Evolutionary conservation across 2,888 invertebrate genomes (phyloP), one percentile per base, ranked within the genome.

Genomic region (Emmelina monodactyla): DNA sequence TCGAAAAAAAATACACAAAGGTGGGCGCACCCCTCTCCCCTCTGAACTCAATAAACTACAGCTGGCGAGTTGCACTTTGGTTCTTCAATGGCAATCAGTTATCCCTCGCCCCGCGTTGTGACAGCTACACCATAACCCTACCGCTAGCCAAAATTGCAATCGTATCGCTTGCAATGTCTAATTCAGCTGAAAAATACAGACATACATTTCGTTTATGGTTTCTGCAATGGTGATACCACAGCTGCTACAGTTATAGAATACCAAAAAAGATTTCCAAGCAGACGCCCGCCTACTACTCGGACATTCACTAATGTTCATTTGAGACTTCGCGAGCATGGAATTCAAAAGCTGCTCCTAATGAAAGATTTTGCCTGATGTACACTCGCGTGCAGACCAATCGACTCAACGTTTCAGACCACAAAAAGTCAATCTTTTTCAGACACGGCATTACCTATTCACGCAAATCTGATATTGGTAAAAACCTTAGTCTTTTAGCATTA

Each of bases 201-300:
- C 33, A 41, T 43, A 19, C 41, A 43, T 39, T 45, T 45, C 28
- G 39, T 45, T 14, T 42, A 45, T 31, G 42, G 45, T 32, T 40
- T 40, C 33, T 45, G 41, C 32, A 45, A 45, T 35, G 39, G 45
- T 13, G 43, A 38, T 25, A 37, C 43, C 19, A 33, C 34, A 25
- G 40, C 41, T 30, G 40, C 42, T 16, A 3, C 9, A 4, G 39
- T 39, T 28, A 28, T 14, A 16, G 40, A 36, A 19, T 41, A 43
- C 31, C 37, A 33, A 33, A 22, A 41, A 35, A 35, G 35, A 33
- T 37, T 37, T 37, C 40, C 40, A 19, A 37, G 34, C 22, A 22
- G 38, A 28, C 33, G 30, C 16, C 31, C 35, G 12, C 41, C 28
- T n/a, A 28, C 10, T 28, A 4, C 7, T 28, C 22, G 7, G 5